phyloP scores from a whole-genome alignment of 2,888 invertebrate species.

The Lumbricus terrestris region DNA sequence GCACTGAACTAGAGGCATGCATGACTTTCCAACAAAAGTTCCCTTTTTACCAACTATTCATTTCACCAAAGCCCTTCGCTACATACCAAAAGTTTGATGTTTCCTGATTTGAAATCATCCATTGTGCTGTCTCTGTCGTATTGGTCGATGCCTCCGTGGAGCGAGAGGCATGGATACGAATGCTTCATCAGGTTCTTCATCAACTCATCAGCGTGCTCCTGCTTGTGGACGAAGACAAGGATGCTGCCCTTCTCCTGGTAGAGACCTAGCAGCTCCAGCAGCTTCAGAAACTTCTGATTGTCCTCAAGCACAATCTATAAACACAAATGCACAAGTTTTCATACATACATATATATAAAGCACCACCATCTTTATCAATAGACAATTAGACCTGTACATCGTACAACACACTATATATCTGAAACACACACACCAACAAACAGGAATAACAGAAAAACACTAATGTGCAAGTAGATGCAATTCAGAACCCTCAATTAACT shows the following conservation, averaged over 20 bases:
- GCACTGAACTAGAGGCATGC: too few relatives aligned
- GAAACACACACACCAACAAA: too few relatives aligned
- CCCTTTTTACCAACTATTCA: neutral
- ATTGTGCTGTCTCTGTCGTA: conserved; percentile 98
- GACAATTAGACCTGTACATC: too few relatives aligned
- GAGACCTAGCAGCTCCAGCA: conserved; percentile 91
- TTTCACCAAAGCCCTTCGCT: neutral
- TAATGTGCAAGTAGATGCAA: too few relatives aligned
- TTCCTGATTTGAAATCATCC: conserved; percentile 92
- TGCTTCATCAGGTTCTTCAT: conserved; percentile 90
- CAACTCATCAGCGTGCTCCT: conserved; percentile 88
- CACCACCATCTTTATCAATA: neutral
- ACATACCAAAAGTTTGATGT: conserved; percentile 76
- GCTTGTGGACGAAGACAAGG: conserved; percentile 96
- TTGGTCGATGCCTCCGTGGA: conserved; percentile 99
- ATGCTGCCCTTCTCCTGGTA: conserved; percentile 90
- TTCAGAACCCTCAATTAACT: too few relatives aligned
- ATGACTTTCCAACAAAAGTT: neutral
- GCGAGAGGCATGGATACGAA: conserved; percentile 91
- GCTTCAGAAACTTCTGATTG: conserved; percentile 94
- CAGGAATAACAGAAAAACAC: too few relatives aligned
- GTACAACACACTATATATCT: too few relatives aligned
- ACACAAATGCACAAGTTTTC: conserved; percentile 12
- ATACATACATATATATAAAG: neutral
- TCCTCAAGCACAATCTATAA: conserved; percentile 77